Conservation (phyloP, 2,113 vertebrate genomes). For the Microcebus murinus region DNA sequence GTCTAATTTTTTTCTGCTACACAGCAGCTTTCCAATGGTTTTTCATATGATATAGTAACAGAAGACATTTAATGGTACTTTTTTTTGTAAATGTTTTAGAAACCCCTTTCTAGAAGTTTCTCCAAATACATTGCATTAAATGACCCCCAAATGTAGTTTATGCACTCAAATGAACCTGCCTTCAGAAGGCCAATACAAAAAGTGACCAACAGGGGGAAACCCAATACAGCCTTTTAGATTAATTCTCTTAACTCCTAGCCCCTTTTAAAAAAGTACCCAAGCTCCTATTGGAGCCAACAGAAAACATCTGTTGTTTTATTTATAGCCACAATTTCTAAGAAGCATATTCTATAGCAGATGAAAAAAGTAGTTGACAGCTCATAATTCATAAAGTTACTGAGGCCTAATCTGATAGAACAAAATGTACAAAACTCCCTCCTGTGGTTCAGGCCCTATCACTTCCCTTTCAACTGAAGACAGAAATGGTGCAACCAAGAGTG, state of each 20-base stretch:
- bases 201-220: conserved; percentile 79
- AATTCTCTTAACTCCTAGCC: conserved; percentile 60
- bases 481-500: neutral
- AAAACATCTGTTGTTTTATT: conserved; percentile 91
- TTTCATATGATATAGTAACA: neutral
- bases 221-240: conserved; percentile 62
- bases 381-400: conserved; percentile 87
- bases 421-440: conserved; percentile 83
- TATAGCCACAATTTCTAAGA: conserved; percentile 90
- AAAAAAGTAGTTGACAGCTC: conserved; percentile 86
- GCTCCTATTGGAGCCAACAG: conserved; percentile 83
- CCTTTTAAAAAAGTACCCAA: conserved; percentile 71
- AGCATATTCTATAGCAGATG: conserved; percentile 87
- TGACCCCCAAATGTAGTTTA: neutral
- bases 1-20: neutral
- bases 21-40: neutral
- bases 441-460: conserved; percentile 75
- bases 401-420: conserved; percentile 87
- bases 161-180: neutral
- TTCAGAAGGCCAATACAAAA: conserved; percentile 63
- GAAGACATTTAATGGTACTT: neutral
- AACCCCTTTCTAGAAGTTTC: neutral
- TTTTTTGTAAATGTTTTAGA: neutral
- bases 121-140: neutral
- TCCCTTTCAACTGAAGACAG: conserved; percentile 74